These are phyloP conservation scores for Carterocephalus palaemon DNA, from an alignment of 2,888 invertebrate species.

Conservation along the genomic window DNA sequence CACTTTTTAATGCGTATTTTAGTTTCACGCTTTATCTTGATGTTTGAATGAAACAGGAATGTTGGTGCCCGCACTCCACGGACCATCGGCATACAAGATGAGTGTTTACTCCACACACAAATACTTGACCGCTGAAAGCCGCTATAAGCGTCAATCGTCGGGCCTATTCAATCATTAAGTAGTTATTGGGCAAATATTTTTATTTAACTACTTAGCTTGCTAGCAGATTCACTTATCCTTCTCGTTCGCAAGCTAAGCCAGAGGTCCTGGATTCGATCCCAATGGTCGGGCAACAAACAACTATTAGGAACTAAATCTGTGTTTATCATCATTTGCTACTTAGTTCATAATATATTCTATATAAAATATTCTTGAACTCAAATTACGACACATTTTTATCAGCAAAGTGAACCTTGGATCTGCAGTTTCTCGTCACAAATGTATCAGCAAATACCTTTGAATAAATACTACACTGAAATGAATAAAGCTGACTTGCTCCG, in stretches of 20 bases:
- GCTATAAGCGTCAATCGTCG: neutral
- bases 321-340: no score
- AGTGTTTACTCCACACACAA: constrained; percentile 31
- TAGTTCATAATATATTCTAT: no score
- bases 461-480: constrained; percentile 2
- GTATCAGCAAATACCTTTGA: constrained; percentile 14
- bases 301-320: no score
- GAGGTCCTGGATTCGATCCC: no score
- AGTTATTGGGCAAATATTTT: constrained; percentile 1
- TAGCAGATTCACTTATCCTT: no score
- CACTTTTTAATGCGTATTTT: no score
- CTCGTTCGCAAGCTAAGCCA: no score
- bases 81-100: constrained; percentile 10
- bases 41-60: constrained; percentile 7
- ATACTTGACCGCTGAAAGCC: constrained; percentile 29
- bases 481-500: constrained; percentile 7
- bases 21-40: no score
- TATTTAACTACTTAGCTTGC: neutral
- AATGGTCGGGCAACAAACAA: no score
- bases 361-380: neutral
- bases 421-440: constrained; percentile 19
- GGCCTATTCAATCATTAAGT: constrained; percentile 7
- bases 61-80: constrained; percentile 6
- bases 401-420: no score
- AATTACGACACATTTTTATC: no score